These are phyloP conservation scores for Aleiodes alternator DNA, from an alignment of 2,888 invertebrate species.

Conservation along the genomic window DNA sequence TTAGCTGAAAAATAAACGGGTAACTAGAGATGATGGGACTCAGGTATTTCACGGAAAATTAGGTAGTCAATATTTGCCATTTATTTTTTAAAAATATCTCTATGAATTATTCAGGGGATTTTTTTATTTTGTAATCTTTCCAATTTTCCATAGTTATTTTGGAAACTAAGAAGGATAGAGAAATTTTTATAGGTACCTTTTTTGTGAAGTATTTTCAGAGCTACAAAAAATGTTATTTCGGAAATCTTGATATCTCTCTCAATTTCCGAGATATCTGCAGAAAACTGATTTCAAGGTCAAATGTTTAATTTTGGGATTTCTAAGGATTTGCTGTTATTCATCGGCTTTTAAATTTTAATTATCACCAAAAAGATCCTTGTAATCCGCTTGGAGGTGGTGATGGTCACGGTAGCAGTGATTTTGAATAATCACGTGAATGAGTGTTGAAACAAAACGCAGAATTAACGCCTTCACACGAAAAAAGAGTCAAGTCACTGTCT, in stretches of 20 bases:
- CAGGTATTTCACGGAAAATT: conserved; percentile 55
- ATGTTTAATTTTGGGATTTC: no score
- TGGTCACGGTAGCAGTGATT: conserved; percentile 17
- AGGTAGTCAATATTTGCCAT: conserved; percentile 50
- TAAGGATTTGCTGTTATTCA: no score
- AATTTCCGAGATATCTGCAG: no score
- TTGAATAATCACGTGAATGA: background rate
- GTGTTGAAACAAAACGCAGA: conserved; percentile 27
- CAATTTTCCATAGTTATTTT: no score
- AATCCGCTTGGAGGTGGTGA: background rate
- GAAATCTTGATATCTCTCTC: no score
- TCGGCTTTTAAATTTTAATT: background rate
- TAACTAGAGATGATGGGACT: conserved; percentile 54
- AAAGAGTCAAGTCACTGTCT: conserved; percentile 13
- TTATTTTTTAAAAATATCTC: background rate
- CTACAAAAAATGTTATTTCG: no score
- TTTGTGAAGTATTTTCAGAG: no score
- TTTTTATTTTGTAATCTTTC: no score
- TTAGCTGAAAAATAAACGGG: conserved; percentile 26
- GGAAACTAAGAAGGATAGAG: no score
- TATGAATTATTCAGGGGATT: background rate
- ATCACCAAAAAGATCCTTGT: background rate
- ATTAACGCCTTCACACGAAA: conserved; percentile 8
- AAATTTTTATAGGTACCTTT: no score
- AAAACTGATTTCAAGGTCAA: no score